Percentiles rank a stretch among this genome's conserved stretches.
These are phyloP conservation scores for Cheilosia urbana DNA, from an alignment of 2,888 invertebrate species.

Conservation along the genomic window DNA sequence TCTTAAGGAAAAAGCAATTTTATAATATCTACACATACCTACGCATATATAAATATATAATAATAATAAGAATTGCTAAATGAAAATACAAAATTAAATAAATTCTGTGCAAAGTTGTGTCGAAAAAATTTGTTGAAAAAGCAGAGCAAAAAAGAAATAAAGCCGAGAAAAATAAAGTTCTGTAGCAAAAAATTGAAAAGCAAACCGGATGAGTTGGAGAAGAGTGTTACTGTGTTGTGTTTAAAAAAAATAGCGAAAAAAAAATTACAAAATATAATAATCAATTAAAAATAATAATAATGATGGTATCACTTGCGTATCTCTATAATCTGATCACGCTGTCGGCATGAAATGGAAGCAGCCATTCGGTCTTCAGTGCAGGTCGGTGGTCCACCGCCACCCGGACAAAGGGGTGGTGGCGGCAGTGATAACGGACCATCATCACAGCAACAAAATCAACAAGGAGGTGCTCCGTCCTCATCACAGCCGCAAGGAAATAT, in stretches of 20 bases:
- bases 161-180: slow-evolving; percentile 53
- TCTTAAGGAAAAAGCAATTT: slow-evolving; percentile 64
- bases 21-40: slow-evolving; percentile 70
- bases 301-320: slow-evolving; percentile 64
- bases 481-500: slow-evolving; percentile 80
- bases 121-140: slow-evolving; percentile 23
- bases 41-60: slow-evolving; percentile 38
- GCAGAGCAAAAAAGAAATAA: slow-evolving; percentile 46
- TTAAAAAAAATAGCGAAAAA: slow-evolving; percentile 39
- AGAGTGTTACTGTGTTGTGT: slow-evolving; percentile 77
- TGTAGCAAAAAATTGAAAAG: slow-evolving; percentile 71
- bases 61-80: slow-evolving; percentile 52
- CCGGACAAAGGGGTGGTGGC: slow-evolving; percentile 80
- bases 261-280: slow-evolving; percentile 38
- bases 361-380: slow-evolving; percentile 84
- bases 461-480: slow-evolving; percentile 73
- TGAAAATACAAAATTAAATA: slow-evolving; percentile 47
- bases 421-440: slow-evolving; percentile 78
- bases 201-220: slow-evolving; percentile 12
- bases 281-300: slow-evolving; percentile 40
- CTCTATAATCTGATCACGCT: slow-evolving; percentile 79
- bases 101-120: slow-evolving; percentile 70
- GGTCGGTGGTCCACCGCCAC: slow-evolving; percentile 84
- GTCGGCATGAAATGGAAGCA: slow-evolving; percentile 85
- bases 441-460: slow-evolving; percentile 81